Conservation (phyloP, 2,113 vertebrate species). For the Nothocercus julius region DNA sequence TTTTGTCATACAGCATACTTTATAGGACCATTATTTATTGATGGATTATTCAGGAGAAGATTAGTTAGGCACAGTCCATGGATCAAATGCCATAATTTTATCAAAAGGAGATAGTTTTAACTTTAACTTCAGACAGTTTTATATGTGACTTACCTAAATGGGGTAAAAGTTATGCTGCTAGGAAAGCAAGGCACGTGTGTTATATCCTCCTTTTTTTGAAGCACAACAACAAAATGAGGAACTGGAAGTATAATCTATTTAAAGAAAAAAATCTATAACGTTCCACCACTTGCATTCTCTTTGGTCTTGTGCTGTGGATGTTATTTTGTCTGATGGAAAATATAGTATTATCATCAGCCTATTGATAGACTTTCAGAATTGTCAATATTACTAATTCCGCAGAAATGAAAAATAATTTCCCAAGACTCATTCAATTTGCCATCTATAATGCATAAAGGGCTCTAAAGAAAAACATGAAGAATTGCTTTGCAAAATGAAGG, state of each 20-base stretch:
- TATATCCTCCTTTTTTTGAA: not conserved
- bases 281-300: not conserved
- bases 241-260: not conserved
- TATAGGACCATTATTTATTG: not conserved
- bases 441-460: not conserved
- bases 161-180: not conserved
- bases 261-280: not conserved
- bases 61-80: not conserved
- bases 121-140: not conserved
- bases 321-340: not conserved
- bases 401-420: conserved; percentile 26
- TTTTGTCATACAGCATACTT: not conserved
- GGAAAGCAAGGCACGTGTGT: not conserved
- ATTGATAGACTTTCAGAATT: not conserved
- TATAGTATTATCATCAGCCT: not conserved
- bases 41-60: not conserved
- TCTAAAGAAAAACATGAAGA: not conserved
- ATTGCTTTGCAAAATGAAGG: not conserved
- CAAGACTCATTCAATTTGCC: not conserved
- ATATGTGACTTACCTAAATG: not conserved
- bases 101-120: not conserved
- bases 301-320: not conserved
- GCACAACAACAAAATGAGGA: not conserved
- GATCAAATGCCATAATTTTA: not conserved
- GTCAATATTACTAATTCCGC: conserved; percentile 15